Evolutionary conservation across 2,797 vertebrate species (phyloP), one percentile per base, ranked within the genome.

Genomic region (Erpetoichthys calabaricus): DNA sequence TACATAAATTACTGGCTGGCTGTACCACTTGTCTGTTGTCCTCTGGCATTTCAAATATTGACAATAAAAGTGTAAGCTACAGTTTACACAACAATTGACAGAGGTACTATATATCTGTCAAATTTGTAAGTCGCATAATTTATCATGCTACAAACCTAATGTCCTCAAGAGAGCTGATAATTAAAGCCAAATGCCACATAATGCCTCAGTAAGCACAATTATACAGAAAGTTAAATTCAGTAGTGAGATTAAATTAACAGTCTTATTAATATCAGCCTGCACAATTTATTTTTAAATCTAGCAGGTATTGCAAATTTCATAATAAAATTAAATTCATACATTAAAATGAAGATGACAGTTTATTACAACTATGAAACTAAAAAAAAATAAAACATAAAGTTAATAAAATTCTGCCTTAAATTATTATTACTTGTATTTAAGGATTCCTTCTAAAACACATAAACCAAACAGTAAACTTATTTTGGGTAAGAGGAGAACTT

Each of bases 141-240:
- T 69, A 73, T 75, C 70, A 75, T 67, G 62, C 63, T 51, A 62
- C 59, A 53, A 63, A 60, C 60, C 45, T 56, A 51, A 47, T 60
- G 59, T 56, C 64, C 67, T 66, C 55, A 56, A 65, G 70, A 69
- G 68, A 71, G 63, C 65, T 60, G 62, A 65, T 71, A 72, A 72
- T 77, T 74, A 69, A 69, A 74, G 64, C 67, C 70, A 71, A 75
- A 73, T 72, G 70, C 63, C 70, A 73, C 68, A 76, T 73, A 65
- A 73, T 75, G 73, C 74, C 74, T 69, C 64, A 65, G 68, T 73
- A 72, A 72, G 73, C 71, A 70, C 70, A 73, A 72, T 70, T 66
- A 68, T 67, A 62, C 60, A n/a, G 8, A 56, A 52, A 59, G 61
- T 69, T 73, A 75, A 71, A 74, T 74, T 69, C 74, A 74, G 70